Conservation (phyloP, 2,797 vertebrate species). For the Characodon lateralis region DNA sequence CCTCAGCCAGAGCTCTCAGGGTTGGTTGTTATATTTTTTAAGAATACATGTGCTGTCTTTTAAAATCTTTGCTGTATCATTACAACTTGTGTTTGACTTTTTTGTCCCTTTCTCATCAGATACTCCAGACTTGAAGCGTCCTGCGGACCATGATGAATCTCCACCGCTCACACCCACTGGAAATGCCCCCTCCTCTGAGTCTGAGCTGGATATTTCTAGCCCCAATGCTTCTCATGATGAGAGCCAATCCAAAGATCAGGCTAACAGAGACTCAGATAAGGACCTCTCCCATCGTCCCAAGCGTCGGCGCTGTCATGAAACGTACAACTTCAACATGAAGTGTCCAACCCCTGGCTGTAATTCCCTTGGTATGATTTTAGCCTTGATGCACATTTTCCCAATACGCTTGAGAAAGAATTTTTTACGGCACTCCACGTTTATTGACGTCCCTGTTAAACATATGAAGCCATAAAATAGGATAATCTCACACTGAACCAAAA, state of each 20-base stretch:
- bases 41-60: not conserved
- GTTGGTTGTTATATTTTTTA: constrained; percentile 65
- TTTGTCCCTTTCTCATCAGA: constrained; percentile 51
- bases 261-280: constrained; percentile 93
- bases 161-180: constrained; percentile 97
- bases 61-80: not conserved
- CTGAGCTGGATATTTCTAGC: constrained; percentile 98
- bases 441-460: not conserved
- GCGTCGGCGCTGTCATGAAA: constrained; percentile 96
- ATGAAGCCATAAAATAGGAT: not conserved
- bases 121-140: constrained; percentile 88
- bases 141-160: constrained; percentile 93
- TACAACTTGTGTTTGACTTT: constrained; percentile 1
- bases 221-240: constrained; percentile 96
- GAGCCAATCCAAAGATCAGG: constrained; percentile 92
- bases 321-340: constrained; percentile 99
- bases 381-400: not conserved
- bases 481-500: not conserved
- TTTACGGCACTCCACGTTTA: not conserved
- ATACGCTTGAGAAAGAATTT: not conserved
- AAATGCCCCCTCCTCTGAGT: constrained; percentile 98
- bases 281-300: constrained; percentile 96
- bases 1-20: constrained; percentile 97
- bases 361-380: constrained; percentile 86
- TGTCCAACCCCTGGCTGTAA: constrained; percentile 99